phyloP scores from a whole-genome alignment of 2,113 vertebrate species.

The Pituophis catenifer region DNA sequence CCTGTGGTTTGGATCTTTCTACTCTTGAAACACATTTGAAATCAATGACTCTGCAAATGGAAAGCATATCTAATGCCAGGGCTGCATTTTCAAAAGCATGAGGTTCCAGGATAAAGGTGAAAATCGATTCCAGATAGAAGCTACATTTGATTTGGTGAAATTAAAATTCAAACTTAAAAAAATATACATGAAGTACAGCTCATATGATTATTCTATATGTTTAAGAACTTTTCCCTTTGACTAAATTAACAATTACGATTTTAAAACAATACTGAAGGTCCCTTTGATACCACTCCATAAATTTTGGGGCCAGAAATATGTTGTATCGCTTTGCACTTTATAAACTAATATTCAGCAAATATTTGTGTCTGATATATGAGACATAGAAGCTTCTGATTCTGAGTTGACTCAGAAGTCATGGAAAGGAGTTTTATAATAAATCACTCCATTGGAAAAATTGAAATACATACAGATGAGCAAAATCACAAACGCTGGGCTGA shows the following conservation, averaged over 20 bases:
- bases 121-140: neutral
- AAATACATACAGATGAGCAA: conserved; percentile 38
- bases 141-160: neutral
- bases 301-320: neutral
- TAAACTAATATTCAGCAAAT: neutral
- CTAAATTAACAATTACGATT: neutral
- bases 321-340: neutral
- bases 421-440: neutral
- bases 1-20: neutral
- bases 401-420: neutral
- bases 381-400: neutral
- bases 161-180: neutral
- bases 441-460: conserved; percentile 3
- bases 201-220: neutral
- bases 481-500: conserved; percentile 34
- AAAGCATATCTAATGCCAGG: neutral
- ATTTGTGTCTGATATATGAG: neutral
- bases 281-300: neutral
- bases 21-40: neutral
- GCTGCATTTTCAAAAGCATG: neutral
- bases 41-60: neutral
- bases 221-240: neutral
- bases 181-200: neutral
- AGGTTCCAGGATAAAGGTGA: neutral
- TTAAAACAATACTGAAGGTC: neutral